Conservation (phyloP, 2,888 invertebrate genomes). For the Meliscaeva auricollis region DNA sequence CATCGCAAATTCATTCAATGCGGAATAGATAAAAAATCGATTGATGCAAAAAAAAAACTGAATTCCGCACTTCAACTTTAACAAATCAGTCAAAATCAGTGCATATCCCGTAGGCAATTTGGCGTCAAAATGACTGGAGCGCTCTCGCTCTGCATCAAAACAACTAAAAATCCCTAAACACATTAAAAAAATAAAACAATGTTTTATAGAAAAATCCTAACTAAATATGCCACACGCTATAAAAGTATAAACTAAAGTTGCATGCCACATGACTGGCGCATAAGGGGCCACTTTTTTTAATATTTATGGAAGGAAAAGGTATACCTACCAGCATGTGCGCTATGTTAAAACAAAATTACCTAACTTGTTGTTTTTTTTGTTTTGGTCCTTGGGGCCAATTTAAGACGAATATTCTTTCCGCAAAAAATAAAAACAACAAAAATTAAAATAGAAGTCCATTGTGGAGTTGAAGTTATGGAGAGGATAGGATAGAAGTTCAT, state of each 20-base stretch:
- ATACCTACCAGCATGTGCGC: slow-evolving; percentile 67
- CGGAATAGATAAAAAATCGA: slow-evolving; percentile 68
- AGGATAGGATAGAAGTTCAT: slow-evolving; percentile 60
- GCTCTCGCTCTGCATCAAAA: slow-evolving; percentile 30
- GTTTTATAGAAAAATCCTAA: slow-evolving; percentile 36
- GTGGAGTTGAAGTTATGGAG: neutral
- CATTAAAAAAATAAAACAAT: slow-evolving; percentile 42
- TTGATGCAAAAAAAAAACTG: slow-evolving; percentile 6
- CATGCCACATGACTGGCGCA: slow-evolving; percentile 24
- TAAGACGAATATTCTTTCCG: slow-evolving; percentile 62
- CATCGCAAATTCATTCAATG: slow-evolving; percentile 18
- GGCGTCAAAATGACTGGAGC: slow-evolving; percentile 65
- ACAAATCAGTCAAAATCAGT: slow-evolving; percentile 75
- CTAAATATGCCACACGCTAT: slow-evolving; percentile 19
- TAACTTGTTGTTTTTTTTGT: slow-evolving; percentile 35
- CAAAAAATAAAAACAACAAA: slow-evolving; percentile 27
- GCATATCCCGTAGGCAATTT: slow-evolving; percentile 65
- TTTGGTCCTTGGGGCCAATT: slow-evolving; percentile 66
- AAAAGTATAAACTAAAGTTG: slow-evolving; percentile 10
- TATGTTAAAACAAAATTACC: slow-evolving; percentile 61
- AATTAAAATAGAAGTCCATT: slow-evolving; percentile 21
- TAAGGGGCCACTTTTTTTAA: neutral
- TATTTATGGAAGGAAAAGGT: neutral
- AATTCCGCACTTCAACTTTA: slow-evolving; percentile 55
- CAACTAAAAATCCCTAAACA: slow-evolving; percentile 64